phyloP scores from a whole-genome alignment of 2,888 invertebrate species.

The Drosophila tanythrix region DNA sequence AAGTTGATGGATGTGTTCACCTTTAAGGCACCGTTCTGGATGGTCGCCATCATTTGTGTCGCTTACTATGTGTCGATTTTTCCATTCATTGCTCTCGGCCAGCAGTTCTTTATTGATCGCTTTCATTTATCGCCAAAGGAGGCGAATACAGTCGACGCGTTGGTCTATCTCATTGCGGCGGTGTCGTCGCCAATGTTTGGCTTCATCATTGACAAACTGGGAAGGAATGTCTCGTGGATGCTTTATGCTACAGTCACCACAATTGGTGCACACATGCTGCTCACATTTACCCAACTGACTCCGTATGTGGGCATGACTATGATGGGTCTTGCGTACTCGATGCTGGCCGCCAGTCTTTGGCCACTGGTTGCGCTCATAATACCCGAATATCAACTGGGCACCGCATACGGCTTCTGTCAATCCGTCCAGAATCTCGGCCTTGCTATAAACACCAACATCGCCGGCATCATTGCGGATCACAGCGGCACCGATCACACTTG shows the following conservation, averaged over 20 bases:
- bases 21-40: constrained; percentile 95
- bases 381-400: constrained; percentile 96
- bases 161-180: constrained; percentile 93
- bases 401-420: constrained; percentile 98
- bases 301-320: constrained; percentile 89
- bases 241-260: constrained; percentile 90
- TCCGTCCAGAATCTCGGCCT: constrained; percentile 97
- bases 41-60: constrained; percentile 95
- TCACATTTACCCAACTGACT: constrained; percentile 88
- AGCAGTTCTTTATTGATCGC: constrained; percentile 96
- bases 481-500: constrained; percentile 90
- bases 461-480: constrained; percentile 94
- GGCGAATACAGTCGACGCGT: constrained; percentile 94
- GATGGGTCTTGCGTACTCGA: constrained; percentile 95
- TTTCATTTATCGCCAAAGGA: constrained; percentile 88
- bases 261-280: constrained; percentile 87
- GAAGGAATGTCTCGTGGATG: constrained; percentile 96
- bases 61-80: constrained; percentile 98
- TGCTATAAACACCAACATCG: constrained; percentile 92
- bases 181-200: constrained; percentile 94
- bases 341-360: constrained; percentile 97
- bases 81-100: constrained; percentile 97
- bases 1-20: constrained; percentile 91
- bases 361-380: constrained; percentile 96
- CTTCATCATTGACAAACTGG: constrained; percentile 94